These are phyloP conservation scores for Atrina japonica DNA, from an alignment of 2,888 invertebrate genomes.

Conservation along the genomic window DNA sequence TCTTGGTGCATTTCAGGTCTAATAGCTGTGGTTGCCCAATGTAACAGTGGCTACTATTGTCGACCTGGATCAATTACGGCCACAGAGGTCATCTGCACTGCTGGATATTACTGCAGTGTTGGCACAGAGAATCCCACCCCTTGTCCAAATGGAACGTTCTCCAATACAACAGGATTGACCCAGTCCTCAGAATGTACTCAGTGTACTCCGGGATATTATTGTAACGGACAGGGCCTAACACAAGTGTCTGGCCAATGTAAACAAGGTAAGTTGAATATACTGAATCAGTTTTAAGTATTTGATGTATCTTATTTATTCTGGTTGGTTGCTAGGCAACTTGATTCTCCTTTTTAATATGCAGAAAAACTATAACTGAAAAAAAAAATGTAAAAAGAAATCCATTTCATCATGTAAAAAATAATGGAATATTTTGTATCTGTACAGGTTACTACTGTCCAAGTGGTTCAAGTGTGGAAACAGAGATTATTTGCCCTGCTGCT, in stretches of 20 bases:
- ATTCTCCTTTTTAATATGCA: too few relatives aligned
- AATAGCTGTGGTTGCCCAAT: constrained; percentile 71
- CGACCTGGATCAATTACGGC: constrained; percentile 65
- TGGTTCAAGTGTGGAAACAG: constrained; percentile 73
- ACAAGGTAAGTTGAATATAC: constrained; percentile 67
- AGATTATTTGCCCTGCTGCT: constrained; percentile 75
- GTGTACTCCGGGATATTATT: constrained; percentile 75
- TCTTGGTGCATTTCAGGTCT: too few relatives aligned
- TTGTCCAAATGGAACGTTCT: constrained; percentile 78
- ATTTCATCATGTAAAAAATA: too few relatives aligned
- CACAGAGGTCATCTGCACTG: constrained; percentile 71
- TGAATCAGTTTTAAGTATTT: too few relatives aligned
- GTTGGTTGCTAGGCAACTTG: too few relatives aligned
- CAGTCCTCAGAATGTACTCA: constrained; percentile 62
- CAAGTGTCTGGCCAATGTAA: constrained; percentile 73
- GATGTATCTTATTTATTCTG: too few relatives aligned
- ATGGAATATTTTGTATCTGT: background rate
- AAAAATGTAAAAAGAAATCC: too few relatives aligned
- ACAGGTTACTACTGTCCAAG: constrained; percentile 78
- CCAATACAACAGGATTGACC: constrained; percentile 69
- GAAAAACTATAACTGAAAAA: too few relatives aligned
- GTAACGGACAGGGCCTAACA: constrained; percentile 71
- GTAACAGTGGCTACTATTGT: constrained; percentile 74
- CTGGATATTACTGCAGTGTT: constrained; percentile 73
- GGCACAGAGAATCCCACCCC: constrained; percentile 68